A percentile compares a stretch with the other conserved stretches of the same genome.
Evolutionary conservation across 1,140 invertebrate species (phyloP).

Genomic region (Diachasmimorpha longicaudata): DNA sequence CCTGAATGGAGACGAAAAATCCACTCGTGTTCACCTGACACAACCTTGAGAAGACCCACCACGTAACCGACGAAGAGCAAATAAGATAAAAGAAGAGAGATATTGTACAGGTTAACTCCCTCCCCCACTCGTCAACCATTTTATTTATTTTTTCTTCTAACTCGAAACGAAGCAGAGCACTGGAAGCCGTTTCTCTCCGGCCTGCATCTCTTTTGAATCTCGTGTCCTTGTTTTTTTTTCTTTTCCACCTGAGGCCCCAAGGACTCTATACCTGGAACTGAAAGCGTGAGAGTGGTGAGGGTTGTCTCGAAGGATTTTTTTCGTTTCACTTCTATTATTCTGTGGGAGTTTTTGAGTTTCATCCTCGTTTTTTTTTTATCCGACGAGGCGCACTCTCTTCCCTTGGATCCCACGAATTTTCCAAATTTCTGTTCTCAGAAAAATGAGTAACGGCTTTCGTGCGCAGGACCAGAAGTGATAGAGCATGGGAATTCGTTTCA

Average conservation of each 20-base stretch:
- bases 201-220: background rate
- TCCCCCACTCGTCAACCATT: background rate
- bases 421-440: background rate
- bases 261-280: conserved; percentile 31
- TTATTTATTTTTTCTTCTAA: background rate
- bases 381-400: background rate
- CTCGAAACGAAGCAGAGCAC: background rate
- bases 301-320: background rate
- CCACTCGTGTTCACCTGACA: too few relatives aligned
- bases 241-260: conserved; percentile 28
- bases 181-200: background rate
- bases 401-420: conserved; percentile 14
- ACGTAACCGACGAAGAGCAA: background rate
- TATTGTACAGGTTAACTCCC: background rate
- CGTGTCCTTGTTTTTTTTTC: background rate
- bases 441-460: background rate
- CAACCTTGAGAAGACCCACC: background rate
- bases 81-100: background rate
- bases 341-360: background rate
- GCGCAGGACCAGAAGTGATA: background rate
- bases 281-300: conserved; percentile 24
- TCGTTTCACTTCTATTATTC: background rate
- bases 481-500: too few relatives aligned
- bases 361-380: background rate
- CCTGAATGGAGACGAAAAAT: too few relatives aligned